Conservation (phyloP, 2,888 invertebrate species). For the Brachypalpus laphriformis region DNA sequence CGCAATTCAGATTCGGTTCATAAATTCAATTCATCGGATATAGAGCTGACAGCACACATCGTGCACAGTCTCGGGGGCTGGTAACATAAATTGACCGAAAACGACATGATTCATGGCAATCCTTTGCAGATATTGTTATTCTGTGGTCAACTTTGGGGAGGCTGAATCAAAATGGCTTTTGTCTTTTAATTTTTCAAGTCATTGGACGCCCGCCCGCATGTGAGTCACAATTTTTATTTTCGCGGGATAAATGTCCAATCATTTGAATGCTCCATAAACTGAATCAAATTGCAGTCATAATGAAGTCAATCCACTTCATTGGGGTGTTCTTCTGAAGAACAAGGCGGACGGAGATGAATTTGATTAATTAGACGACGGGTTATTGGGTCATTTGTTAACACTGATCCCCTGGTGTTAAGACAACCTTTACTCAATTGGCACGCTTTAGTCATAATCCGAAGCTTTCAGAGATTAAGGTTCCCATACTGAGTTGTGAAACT, state of each 20-base stretch:
- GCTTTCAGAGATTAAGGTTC: background rate
- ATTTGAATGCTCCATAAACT: conserved; percentile 32
- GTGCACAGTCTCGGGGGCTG: conserved; percentile 25
- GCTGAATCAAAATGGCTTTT: background rate
- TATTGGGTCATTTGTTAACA: conserved; percentile 31
- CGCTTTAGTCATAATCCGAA: background rate
- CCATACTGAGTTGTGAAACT: background rate
- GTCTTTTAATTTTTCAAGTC: conserved; percentile 1
- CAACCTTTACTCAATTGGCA: background rate
- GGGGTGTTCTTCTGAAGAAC: background rate
- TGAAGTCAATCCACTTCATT: conserved; percentile 48
- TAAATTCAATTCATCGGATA: conserved; percentile 72
- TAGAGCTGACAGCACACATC: conserved; percentile 58
- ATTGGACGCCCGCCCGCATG: conserved; percentile 3
- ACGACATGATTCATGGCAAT: conserved; percentile 70
- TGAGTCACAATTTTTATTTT: conserved; percentile 5
- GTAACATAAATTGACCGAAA: conserved; percentile 43
- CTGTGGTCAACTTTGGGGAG: conserved; percentile 21
- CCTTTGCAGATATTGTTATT: conserved; percentile 47
- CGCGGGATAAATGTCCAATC: conserved; percentile 34
- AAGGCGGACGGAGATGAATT: background rate
- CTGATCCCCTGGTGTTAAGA: background rate
- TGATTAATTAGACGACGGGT: conserved; percentile 16
- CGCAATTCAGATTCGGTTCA: conserved; percentile 56
- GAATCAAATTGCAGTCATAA: background rate